Evolutionary conservation across 2,797 vertebrate genomes (phyloP).

Genomic region (Aythya fuligula): DNA sequence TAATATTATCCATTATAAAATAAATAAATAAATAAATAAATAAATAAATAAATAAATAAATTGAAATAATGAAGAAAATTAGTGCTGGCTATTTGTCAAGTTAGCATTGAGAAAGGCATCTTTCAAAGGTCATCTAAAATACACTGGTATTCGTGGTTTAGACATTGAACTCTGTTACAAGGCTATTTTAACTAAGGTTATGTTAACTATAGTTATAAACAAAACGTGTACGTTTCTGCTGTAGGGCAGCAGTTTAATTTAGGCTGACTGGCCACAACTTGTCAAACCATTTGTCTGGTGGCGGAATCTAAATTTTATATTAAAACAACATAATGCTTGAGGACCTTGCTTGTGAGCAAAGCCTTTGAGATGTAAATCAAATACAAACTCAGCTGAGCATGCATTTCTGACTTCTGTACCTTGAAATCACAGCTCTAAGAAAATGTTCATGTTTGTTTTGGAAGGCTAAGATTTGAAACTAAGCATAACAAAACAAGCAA

Average conservation of each 20-base stretch:
- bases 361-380: conserved; percentile 1
- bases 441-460: neutral
- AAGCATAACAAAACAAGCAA: neutral
- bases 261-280: neutral
- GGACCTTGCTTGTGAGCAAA: neutral
- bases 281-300: neutral
- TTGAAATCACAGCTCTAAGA: conserved; percentile 2
- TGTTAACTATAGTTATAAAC: neutral
- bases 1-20: neutral
- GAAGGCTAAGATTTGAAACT: neutral
- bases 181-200: neutral
- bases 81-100: neutral
- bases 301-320: neutral
- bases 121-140: neutral
- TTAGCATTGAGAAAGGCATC: neutral
- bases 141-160: neutral
- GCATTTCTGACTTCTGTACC: neutral
- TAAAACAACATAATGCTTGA: neutral
- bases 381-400: neutral
- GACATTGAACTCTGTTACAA: neutral
- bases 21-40: neutral
- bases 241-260: neutral
- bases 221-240: neutral
- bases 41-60: too few species aligned
- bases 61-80: neutral